Evolutionary conservation across 2,888 invertebrate genomes (phyloP), one percentile per base, ranked within the genome.

Genomic region (Eilema caniola): DNA sequence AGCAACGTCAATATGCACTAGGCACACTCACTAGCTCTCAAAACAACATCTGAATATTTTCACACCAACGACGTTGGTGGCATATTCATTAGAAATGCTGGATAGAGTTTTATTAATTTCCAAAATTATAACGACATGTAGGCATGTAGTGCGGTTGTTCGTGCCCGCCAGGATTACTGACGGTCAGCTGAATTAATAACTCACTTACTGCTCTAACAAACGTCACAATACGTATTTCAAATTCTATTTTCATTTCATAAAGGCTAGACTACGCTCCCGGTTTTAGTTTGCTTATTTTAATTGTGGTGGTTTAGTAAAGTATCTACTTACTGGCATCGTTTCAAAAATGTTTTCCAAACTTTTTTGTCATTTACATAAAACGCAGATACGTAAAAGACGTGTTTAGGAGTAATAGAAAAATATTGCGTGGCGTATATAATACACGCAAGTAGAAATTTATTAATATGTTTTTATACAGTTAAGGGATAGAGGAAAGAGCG

Each of bases 21-120:
- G 81, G 82, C 80, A 83, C 77, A 24, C 69, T 69, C 56, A 68
- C 56, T 63, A 62, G 37, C 68, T 78, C 82, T 83, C 79, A 81
- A 74, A 76, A 76, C 81, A 80, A 82, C 83, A 89, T 90, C 89
- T 87, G 86, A 90, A 91, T 90, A 90, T 89, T 88, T 89, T 88
- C 89, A 87, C 75, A 76, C 78, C 87, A 86, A 77, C 82, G 47
- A 91, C 90, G 87, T 92, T 92, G 86, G 88, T 81, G 84, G 86
- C 78, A 76, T 78, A 82, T 86, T 89, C 84, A 87, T 88, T 89
- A 88, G 84, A 89, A 88, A 84, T 82, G 79, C 81, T 76, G 86
- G 86, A 87, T 88, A 89, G 86, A 91, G 89, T 92, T 92, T 92
- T 93, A 92, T 90, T 91, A 90, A 92, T 92, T 89, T 90, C 88